phyloP scores from a whole-genome alignment of 2,888 invertebrate species.

The Brenthis hecate region DNA sequence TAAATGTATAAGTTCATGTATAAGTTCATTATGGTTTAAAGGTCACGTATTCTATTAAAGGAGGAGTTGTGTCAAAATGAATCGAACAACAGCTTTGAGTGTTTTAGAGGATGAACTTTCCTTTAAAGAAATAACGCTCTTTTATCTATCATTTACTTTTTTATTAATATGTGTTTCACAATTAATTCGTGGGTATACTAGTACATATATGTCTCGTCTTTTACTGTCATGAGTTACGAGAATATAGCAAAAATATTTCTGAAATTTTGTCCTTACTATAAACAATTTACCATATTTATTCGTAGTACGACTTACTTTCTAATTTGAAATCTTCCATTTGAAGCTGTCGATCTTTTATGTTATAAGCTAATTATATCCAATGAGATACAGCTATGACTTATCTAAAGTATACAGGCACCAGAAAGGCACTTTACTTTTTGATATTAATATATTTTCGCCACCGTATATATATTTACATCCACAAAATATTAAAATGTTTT shows the following conservation, averaged over 20 bases:
- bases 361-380: constrained; percentile 35
- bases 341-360: constrained; percentile 34
- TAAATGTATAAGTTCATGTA: no score
- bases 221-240: not conserved
- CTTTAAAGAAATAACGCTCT: no score
- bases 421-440: constrained; percentile 48
- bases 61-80: no score
- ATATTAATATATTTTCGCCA: constrained; percentile 8
- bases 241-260: not conserved
- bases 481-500: not conserved
- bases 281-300: constrained; percentile 30
- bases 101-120: no score
- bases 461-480: not conserved
- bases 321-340: constrained; percentile 45
- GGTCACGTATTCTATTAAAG: no score
- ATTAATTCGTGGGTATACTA: no score
- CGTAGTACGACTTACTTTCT: constrained; percentile 57
- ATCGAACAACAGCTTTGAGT: no score
- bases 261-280: constrained; percentile 6
- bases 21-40: no score
- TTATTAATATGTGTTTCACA: no score
- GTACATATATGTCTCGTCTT: no score
- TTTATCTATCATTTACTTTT: no score
- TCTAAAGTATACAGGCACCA: constrained; percentile 41
- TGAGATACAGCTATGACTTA: constrained; percentile 40